Base-by-base conservation (phyloP, 2,797 vertebrate genomes). In the Galagoides demidoff region DNA sequence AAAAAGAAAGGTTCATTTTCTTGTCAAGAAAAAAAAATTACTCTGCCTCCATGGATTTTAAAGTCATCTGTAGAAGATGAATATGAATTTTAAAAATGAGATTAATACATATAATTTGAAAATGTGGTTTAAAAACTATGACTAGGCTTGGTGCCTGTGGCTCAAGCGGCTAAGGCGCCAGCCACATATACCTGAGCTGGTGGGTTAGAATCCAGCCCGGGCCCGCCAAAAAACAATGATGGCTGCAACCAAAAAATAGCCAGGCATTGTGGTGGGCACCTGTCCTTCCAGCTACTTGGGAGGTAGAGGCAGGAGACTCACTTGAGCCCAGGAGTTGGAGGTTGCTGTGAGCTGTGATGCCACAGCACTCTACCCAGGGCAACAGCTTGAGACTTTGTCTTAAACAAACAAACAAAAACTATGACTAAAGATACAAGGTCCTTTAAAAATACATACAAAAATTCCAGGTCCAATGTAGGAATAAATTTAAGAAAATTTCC, bases 41-140 rank as follows among this genome's bases (percentile, higher is more conserved):
- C 9, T 12, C 55, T 25, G 11, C 3, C 23, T 88, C 27, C 16
- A 12, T 45, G 19, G 9, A 88, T 74, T 84, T 79, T 90, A 66
- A 85, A 37, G 19, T 78, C 16, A 88, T 23, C 29, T 61, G 29
- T 66, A 31, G 39, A 88, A 90, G 27, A 78, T 77, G 52, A 5
- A 85, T 79, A 74, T n/a, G 84, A 55, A 59, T 31, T 89, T 92
- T 12, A 31, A 86, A 70, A 77, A 23, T 45, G 31, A 57, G 8
- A 76, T 76, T 55, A 89, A 91, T 82, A 43, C 10, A 74, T 45
- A n/a, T 57, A 66, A 78, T 88, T 95, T 89, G n/a, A 87, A 76
- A 77, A 77, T 73, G 14, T 82, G 37, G 77, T 71, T 89, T 63
- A 49, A 91, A 76, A 81, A 49, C 12, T 71, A 17, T 71, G 10